Conservation (phyloP, 1,140 invertebrate species). For the Drosophila bocki region DNA sequence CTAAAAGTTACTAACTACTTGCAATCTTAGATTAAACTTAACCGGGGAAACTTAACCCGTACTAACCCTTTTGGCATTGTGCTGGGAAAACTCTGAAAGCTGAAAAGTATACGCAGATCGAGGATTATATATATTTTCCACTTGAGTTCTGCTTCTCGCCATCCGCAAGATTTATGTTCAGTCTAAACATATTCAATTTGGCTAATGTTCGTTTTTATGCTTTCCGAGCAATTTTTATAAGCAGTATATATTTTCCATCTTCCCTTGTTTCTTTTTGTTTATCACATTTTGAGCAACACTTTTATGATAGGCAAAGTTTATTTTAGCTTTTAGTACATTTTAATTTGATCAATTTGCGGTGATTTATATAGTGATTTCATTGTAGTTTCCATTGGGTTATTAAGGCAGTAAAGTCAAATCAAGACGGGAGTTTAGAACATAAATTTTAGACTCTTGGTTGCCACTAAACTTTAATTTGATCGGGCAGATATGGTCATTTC, state of each 20-base stretch:
- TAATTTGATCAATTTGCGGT: slow-evolving; percentile 57
- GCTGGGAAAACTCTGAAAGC: slow-evolving; percentile 35
- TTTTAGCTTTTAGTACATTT: slow-evolving; percentile 50
- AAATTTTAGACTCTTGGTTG: not conserved
- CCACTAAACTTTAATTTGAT: slow-evolving; percentile 1
- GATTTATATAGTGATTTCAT: slow-evolving; percentile 34
- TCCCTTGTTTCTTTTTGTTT: slow-evolving; percentile 19
- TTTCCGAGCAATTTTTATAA: slow-evolving; percentile 50
- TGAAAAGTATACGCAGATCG: not conserved
- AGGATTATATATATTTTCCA: slow-evolving; percentile 19
- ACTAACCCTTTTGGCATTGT: slow-evolving; percentile 77
- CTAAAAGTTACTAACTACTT: slow-evolving; percentile 53
- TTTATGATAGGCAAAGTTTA: slow-evolving; percentile 15
- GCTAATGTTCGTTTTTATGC: slow-evolving; percentile 68
- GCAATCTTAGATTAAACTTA: slow-evolving; percentile 46
- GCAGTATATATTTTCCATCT: slow-evolving; percentile 24
- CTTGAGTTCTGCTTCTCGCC: slow-evolving; percentile 24
- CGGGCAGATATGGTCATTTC: not conserved
- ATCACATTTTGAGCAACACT: slow-evolving; percentile 25
- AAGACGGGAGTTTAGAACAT: not conserved
- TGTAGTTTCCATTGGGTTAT: slow-evolving; percentile 27
- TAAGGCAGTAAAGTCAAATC: slow-evolving; percentile 2
- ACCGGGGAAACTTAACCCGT: slow-evolving; percentile 19
- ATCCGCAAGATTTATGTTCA: slow-evolving; percentile 55
- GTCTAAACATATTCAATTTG: slow-evolving; percentile 63